Evolutionary conservation across 92 coral and sea anemone genomes (phyloP).

Genomic region (Micromussa lordhowensis): DNA sequence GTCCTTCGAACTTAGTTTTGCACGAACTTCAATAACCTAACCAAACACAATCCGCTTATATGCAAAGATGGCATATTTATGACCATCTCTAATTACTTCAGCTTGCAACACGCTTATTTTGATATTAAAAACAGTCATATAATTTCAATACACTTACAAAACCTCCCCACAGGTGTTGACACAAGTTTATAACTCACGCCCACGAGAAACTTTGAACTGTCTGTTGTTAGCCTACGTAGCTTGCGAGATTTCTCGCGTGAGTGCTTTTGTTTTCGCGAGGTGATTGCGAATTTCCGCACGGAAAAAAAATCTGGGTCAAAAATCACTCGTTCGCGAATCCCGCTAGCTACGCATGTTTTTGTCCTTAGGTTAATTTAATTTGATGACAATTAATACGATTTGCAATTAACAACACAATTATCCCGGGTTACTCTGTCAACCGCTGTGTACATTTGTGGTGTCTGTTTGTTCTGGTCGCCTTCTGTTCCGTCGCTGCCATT

Average conservation of each 20-base stretch:
- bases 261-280: too few species aligned
- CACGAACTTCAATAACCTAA: neutral
- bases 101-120: neutral
- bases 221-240: too few species aligned
- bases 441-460: neutral
- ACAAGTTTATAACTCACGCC: slow-evolving; percentile 2
- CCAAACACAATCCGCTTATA: neutral
- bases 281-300: too few species aligned
- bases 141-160: neutral
- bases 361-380: slow-evolving; percentile 15
- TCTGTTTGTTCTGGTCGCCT: slow-evolving; percentile 23
- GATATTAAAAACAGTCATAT: slow-evolving; percentile 13
- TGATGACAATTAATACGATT: slow-evolving; percentile 45
- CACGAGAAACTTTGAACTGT: neutral
- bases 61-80: neutral
- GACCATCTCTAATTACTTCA: neutral
- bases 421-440: slow-evolving; percentile 37
- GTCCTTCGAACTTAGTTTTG: neutral
- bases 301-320: too few species aligned
- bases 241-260: too few species aligned
- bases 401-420: slow-evolving; percentile 75
- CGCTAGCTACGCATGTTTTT: too few species aligned
- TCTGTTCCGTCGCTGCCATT: neutral
- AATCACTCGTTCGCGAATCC: too few species aligned
- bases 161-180: neutral